A percentile compares a stretch with the other conserved stretches of the same genome.
Evolutionary conservation across 2,888 invertebrate genomes (phyloP).

Genomic region (Tetanocera ferruginea): DNA sequence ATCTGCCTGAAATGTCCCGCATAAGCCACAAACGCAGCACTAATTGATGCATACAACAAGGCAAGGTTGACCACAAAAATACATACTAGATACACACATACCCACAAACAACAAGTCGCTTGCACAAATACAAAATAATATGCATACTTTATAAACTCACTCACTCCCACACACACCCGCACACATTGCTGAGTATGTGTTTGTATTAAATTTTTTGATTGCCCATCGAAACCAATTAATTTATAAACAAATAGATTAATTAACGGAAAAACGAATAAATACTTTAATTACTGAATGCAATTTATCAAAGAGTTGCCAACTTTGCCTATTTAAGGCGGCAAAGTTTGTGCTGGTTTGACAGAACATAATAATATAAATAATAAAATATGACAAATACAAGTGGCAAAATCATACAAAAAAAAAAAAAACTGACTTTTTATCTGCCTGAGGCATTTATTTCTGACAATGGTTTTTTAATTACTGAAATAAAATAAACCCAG

Average conservation of each 20-base stretch:
- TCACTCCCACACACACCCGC: no score
- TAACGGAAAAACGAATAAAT: neutral
- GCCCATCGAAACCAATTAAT: neutral
- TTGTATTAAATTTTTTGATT: neutral
- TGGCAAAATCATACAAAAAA: no score
- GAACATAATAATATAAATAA: no score
- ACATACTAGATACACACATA: neutral
- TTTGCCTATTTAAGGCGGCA: no score
- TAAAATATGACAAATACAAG: no score
- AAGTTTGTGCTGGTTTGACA: no score
- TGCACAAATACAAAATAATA: neutral
- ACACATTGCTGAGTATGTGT: neutral
- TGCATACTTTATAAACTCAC: neutral
- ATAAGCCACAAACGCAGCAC: neutral
- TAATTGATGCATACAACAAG: neutral
- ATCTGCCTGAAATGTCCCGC: neutral
- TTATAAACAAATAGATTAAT: constrained; percentile 25
- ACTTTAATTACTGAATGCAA: no score
- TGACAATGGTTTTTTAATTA: no score
- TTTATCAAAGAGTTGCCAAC: no score
- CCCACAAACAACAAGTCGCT: neutral
- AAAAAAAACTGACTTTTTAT: no score
- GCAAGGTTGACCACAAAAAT: neutral
- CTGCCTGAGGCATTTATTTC: no score
- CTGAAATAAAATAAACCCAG: no score